These are phyloP conservation scores for Vollenhovia emeryi DNA, from an alignment of 1,140 invertebrate genomes.

Conservation along the genomic window DNA sequence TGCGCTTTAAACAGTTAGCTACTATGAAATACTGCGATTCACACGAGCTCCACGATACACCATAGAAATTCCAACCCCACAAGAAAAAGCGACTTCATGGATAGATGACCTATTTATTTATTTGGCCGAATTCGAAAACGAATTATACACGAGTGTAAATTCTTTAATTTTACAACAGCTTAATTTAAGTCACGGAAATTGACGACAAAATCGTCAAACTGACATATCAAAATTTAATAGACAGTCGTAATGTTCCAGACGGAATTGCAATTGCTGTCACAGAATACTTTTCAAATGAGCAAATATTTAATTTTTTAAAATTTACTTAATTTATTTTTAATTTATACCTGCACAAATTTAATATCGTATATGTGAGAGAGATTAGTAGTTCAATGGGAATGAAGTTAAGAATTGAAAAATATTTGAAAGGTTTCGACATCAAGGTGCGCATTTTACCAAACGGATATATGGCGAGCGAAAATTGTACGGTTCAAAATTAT, in stretches of 20 bases:
- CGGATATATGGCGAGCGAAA: background rate
- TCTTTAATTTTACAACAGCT: background rate
- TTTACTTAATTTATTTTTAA: background rate
- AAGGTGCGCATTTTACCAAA: background rate
- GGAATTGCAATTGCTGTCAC: background rate
- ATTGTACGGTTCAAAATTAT: background rate
- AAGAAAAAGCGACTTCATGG: background rate
- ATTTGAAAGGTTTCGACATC: background rate
- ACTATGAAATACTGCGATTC: conserved; percentile 25
- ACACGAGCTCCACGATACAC: background rate
- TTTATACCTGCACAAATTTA: background rate
- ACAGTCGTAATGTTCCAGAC: background rate
- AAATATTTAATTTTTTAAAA: background rate
- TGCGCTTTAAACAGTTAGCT: conserved; percentile 40
- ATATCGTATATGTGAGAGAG: background rate
- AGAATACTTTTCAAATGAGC: too few relatives aligned
- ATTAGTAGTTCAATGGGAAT: background rate
- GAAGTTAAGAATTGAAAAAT: background rate
- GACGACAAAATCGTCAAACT: background rate
- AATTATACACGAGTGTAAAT: background rate
- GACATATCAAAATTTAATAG: conserved; percentile 14
- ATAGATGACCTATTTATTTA: background rate
- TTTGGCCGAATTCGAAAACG: background rate
- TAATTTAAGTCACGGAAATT: conserved; percentile 24
- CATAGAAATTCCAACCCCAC: background rate